Evolutionary conservation across 1,140 invertebrate species (phyloP).

Genomic region (Coptotermes formosanus): DNA sequence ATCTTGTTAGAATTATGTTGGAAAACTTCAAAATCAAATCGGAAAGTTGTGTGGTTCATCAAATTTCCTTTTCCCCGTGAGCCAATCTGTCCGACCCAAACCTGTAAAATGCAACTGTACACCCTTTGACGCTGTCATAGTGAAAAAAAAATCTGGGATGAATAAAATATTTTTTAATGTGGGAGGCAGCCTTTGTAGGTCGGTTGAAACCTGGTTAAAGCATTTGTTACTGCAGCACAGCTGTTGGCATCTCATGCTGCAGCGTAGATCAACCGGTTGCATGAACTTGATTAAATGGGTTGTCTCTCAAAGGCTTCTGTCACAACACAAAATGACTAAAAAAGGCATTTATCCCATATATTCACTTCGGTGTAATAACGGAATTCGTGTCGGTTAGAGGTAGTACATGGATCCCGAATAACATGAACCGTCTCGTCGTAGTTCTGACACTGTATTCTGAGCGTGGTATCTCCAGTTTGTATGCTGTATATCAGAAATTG

Average conservation of each 20-base stretch:
- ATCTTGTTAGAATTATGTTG: too few species aligned
- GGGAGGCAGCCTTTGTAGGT: background rate
- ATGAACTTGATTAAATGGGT: background rate
- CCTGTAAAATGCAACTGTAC: too few species aligned
- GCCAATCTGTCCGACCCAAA: too few species aligned
- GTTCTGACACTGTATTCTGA: background rate
- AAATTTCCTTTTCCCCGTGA: too few species aligned
- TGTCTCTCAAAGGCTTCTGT: background rate
- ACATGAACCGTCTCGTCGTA: background rate
- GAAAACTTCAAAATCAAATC: too few species aligned
- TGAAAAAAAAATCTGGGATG: too few species aligned
- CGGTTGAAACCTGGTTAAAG: background rate
- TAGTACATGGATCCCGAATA: background rate
- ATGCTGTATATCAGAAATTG: background rate
- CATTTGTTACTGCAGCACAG: background rate
- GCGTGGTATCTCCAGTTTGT: background rate
- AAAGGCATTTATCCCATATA: background rate
- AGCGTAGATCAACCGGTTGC: background rate
- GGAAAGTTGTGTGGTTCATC: too few species aligned
- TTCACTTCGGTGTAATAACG: slow-evolving; percentile 2
- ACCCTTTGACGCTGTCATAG: too few species aligned
- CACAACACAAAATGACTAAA: background rate
- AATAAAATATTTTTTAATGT: too few species aligned
- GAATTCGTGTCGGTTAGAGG: background rate
- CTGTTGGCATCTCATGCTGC: background rate